A percentile compares a stretch with the other conserved stretches of the same genome.
phyloP scores from a whole-genome alignment of 2,888 invertebrate genomes.

The Onthophagus sagittarius region DNA sequence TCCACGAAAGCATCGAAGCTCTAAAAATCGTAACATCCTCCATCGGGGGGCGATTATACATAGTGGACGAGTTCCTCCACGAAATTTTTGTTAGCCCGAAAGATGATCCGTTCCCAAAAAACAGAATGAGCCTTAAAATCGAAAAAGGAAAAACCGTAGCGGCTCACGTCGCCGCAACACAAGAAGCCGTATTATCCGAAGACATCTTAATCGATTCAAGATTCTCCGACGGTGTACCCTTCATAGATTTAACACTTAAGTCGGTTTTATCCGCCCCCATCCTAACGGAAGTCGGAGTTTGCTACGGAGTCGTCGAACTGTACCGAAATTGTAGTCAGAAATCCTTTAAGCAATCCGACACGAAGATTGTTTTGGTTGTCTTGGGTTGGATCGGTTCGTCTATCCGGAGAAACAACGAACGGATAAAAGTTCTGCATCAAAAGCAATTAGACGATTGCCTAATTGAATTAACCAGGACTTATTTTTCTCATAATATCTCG shows the following conservation, averaged over 20 bases:
- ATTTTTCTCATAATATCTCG: slow-evolving; percentile 55
- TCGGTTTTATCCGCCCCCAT: slow-evolving; percentile 59
- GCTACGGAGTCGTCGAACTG: slow-evolving; percentile 58
- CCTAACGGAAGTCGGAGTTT: slow-evolving; percentile 53
- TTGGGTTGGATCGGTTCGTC: slow-evolving; percentile 49
- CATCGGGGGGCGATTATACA: slow-evolving; percentile 56
- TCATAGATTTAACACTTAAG: slow-evolving; percentile 53
- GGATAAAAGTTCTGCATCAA: slow-evolving; percentile 43
- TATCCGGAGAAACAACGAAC: slow-evolving; percentile 45
- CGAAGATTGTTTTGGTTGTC: slow-evolving; percentile 42
- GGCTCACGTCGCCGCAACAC: slow-evolving; percentile 55
- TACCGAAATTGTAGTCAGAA: slow-evolving; percentile 47
- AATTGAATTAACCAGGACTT: slow-evolving; percentile 45
- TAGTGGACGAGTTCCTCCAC: slow-evolving; percentile 52
- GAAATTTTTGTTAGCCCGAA: slow-evolving; percentile 56
- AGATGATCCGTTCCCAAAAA: slow-evolving; percentile 50
- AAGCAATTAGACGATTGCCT: slow-evolving; percentile 47
- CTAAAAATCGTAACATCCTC: slow-evolving; percentile 47
- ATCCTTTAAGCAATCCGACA: slow-evolving; percentile 40
- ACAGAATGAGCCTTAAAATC: slow-evolving; percentile 58
- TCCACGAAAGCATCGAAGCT: slow-evolving; percentile 57
- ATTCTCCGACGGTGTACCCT: slow-evolving; percentile 56
- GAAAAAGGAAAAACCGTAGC: slow-evolving; percentile 55
- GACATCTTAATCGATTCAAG: slow-evolving; percentile 55
- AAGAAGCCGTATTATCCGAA: slow-evolving; percentile 53